Base-by-base conservation (phyloP, 2,113 vertebrate species). In the Cairina moschata region DNA sequence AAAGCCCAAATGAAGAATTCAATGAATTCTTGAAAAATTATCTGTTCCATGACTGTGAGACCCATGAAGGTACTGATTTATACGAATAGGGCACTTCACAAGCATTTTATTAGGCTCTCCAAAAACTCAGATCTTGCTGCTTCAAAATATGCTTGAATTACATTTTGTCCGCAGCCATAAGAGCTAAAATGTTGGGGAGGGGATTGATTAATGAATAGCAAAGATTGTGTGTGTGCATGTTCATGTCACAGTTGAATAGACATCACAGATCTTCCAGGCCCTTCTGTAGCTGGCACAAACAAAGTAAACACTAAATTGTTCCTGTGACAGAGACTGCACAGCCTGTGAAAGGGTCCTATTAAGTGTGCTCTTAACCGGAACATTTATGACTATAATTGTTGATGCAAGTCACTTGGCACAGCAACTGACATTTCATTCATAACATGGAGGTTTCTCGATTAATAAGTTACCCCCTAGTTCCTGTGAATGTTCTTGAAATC, bases 401-500 rank as follows among this genome's bases (percentile, higher is more conserved):
- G 82, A 71, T 92, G 83, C 86, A 77, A 86, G 86, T 76, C 86
- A 17, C 67, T 92, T 96, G 94, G 82, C 84, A 88, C 72, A 92
- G 91, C 77, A 52, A 69, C 68, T 86, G 84, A 56, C 71, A 85
- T 56, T 88, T 93, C 81, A 92, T 94, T 95, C 95, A 72, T 60
- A 93, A 90, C 62, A 86, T 31, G n/a, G 76, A 83, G 59, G 76
- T 88, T 95, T 93, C 80, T 93, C 60, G 3, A 0, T 68, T 95
- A 93, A 80, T 80, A 95, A 89, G 71, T 86, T 88, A 76, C 32
- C 71, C 68, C 69, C 67, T 92, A 91, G 74, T 92, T 93, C 90
- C 94, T 92, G 72, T 85, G 92, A 94, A 96, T 83, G 82, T 91
- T 71, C 78, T 91, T 79, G 86, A 85, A 95, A 87, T 84, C 76